Conservation (phyloP, 2,888 invertebrate genomes). For the Melinaea menophilus region DNA sequence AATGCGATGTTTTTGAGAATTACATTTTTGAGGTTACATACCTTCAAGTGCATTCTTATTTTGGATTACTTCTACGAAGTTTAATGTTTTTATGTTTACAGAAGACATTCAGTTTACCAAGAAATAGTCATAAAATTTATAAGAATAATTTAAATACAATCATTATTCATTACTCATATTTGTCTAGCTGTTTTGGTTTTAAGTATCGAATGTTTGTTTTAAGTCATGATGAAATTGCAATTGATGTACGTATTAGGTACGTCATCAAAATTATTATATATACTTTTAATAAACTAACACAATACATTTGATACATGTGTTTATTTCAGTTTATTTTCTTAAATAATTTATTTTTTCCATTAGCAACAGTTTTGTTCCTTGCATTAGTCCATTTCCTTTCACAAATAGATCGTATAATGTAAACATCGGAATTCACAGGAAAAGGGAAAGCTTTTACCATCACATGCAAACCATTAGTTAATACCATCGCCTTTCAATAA, state of each 20-base stretch:
- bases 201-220: no score
- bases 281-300: no score
- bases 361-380: neutral
- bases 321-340: no score
- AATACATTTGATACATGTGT: no score
- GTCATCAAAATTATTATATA: no score
- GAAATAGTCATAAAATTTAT: neutral
- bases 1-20: conserved; percentile 2
- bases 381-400: neutral
- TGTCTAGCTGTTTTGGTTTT: conserved; percentile 1
- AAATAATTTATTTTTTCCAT: no score
- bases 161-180: conserved; percentile 1
- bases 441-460: conserved; percentile 29
- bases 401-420: conserved; percentile 30
- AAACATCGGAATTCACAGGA: conserved; percentile 36
- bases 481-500: conserved; percentile 27
- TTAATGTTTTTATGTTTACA: neutral
- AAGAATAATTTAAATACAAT: neutral
- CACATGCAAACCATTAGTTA: conserved; percentile 21
- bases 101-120: neutral
- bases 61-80: neutral
- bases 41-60: neutral
- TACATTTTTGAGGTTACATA: neutral
- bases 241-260: no score
- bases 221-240: no score